These are phyloP conservation scores for Hydropotes inermis DNA, from an alignment of 2,113 vertebrate genomes.

Conservation along the genomic window DNA sequence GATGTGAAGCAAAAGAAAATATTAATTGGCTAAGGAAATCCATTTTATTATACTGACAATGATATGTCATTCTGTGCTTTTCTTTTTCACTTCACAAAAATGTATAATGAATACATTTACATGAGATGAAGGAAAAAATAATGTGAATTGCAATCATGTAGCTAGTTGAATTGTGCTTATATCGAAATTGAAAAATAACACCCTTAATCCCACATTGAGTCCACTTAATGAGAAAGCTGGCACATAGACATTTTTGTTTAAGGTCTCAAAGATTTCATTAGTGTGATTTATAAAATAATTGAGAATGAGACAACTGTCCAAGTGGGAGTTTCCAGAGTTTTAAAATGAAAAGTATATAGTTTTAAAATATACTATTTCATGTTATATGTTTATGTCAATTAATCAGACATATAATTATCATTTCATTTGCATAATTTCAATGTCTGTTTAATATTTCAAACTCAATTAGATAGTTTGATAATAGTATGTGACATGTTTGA, in stretches of 20 bases:
- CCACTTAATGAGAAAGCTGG: constrained; percentile 25
- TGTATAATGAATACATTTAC: constrained; percentile 49
- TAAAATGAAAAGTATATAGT: background rate
- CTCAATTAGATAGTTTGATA: background rate
- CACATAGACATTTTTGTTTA: background rate
- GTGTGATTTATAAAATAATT: constrained; percentile 15
- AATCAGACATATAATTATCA: background rate
- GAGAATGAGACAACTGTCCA: background rate
- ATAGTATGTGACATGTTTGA: background rate
- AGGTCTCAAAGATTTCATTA: background rate
- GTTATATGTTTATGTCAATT: background rate
- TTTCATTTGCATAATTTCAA: background rate
- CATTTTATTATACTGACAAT: constrained; percentile 53
- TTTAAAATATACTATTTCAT: background rate
- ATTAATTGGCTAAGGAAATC: constrained; percentile 33
- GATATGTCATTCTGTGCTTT: constrained; percentile 9
- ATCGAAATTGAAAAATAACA: constrained; percentile 43
- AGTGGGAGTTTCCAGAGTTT: background rate
- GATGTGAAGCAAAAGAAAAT: constrained; percentile 54
- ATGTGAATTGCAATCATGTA: constrained; percentile 8
- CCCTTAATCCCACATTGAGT: constrained; percentile 7
- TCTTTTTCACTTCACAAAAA: background rate
- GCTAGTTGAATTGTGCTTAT: background rate
- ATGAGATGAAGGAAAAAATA: constrained; percentile 19
- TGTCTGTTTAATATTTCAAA: background rate